phyloP scores from a whole-genome alignment of 2,797 vertebrate genomes.

The Euthynnus affinis region DNA sequence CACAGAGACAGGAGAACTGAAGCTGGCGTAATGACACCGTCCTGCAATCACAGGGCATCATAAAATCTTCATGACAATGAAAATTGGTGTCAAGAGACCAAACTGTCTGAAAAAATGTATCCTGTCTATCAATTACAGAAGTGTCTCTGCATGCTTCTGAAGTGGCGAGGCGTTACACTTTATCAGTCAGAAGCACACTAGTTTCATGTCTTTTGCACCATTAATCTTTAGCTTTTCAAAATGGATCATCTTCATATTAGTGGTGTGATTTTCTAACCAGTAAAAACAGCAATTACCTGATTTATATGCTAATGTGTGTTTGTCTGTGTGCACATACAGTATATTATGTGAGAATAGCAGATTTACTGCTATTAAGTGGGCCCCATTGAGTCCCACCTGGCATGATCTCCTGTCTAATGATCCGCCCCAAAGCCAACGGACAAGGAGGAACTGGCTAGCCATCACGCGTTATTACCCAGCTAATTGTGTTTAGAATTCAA shows the following conservation, averaged over 20 bases:
- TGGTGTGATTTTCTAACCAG: neutral
- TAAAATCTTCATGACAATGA: constrained; percentile 45
- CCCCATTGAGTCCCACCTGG: constrained; percentile 2
- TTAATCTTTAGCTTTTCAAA: neutral
- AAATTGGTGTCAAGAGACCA: constrained; percentile 41
- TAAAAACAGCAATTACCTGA: neutral
- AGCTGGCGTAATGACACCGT: constrained; percentile 22
- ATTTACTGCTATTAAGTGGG: constrained; percentile 2
- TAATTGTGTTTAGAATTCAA: constrained; percentile 59
- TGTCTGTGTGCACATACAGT: neutral
- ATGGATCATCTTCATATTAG: neutral
- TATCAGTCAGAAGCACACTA: neutral
- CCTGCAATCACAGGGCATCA: constrained; percentile 35
- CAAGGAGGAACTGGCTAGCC: constrained; percentile 4
- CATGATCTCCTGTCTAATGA: constrained; percentile 33
- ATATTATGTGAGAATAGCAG: constrained; percentile 1
- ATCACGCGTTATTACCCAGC: constrained; percentile 23
- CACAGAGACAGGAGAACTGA: constrained; percentile 16
- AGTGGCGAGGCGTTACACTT: neutral
- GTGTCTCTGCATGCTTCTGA: neutral
- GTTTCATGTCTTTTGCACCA: constrained; percentile 2
- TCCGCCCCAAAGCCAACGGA: constrained; percentile 1
- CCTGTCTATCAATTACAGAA: constrained; percentile 22
- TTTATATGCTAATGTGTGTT: neutral
- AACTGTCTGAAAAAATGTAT: constrained; percentile 12